Conservation (phyloP, 2,888 invertebrate species). For the Conops quadrifasciatus region DNA sequence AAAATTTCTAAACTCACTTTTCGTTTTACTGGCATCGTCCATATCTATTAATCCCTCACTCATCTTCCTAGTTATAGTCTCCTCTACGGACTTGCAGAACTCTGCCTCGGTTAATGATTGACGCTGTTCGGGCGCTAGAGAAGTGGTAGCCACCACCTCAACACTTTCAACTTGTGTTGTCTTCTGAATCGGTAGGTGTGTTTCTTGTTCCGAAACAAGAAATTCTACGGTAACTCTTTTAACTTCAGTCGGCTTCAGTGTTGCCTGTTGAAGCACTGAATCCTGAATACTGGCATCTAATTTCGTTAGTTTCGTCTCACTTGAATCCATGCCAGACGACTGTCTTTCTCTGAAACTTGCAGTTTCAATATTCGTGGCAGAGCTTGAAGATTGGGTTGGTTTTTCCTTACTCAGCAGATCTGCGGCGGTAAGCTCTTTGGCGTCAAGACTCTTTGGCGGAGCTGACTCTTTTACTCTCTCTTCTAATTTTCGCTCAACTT, state of each 20-base stretch:
- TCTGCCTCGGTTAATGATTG: constrained; percentile 63
- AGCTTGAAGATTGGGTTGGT: neutral
- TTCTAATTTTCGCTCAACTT: constrained; percentile 39
- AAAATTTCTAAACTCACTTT: constrained; percentile 46
- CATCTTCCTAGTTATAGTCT: constrained; percentile 62
- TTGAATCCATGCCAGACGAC: neutral
- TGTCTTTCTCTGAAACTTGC: too few species aligned
- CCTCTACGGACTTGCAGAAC: constrained; percentile 63
- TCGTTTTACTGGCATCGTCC: constrained; percentile 56
- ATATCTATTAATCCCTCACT: constrained; percentile 61
- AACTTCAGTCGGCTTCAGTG: constrained; percentile 34
- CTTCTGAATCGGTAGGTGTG: constrained; percentile 32
- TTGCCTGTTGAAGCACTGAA: neutral
- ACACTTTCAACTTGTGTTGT: constrained; percentile 11
- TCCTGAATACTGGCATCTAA: neutral
- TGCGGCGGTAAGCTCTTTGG: too few species aligned
- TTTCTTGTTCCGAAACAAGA: constrained; percentile 49
- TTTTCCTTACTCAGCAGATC: neutral
- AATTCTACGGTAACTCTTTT: constrained; percentile 52
- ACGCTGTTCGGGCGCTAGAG: constrained; percentile 53
- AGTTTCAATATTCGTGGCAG: neutral
- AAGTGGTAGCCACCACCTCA: constrained; percentile 47
- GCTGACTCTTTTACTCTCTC: constrained; percentile 47
- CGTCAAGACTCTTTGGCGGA: too few species aligned
- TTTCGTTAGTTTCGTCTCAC: neutral